phyloP scores from a whole-genome alignment of 2,888 invertebrate species.

The Exephanes ischioxanthus region DNA sequence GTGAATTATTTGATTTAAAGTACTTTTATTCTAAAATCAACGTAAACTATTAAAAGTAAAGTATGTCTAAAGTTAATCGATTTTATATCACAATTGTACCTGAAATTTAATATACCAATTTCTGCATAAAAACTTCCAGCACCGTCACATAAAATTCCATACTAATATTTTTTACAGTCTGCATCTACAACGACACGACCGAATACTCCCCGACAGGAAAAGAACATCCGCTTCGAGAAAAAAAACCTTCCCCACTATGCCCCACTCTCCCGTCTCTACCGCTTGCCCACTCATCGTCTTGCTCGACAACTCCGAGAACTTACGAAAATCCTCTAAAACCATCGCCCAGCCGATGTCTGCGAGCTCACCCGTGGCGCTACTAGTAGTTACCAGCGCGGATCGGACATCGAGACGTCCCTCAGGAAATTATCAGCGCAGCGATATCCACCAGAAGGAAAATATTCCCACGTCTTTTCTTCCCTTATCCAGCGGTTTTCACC shows the following conservation, averaged over 20 bases:
- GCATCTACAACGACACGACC: too few relatives aligned
- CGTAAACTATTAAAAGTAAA: too few relatives aligned
- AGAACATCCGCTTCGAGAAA: too few relatives aligned
- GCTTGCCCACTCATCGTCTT: neutral
- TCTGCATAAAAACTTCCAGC: too few relatives aligned
- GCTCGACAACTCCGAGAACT: neutral
- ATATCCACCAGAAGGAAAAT: conserved; percentile 8
- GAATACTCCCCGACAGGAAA: too few relatives aligned
- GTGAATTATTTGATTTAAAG: too few relatives aligned
- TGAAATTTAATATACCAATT: too few relatives aligned
- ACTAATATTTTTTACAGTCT: neutral
- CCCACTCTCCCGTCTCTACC: neutral
- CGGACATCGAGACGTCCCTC: conserved; percentile 15
- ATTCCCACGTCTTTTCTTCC: conserved; percentile 1
- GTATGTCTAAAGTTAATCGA: neutral
- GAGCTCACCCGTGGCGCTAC: neutral
- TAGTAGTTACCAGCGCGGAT: neutral
- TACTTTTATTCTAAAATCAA: too few relatives aligned
- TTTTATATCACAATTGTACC: too few relatives aligned
- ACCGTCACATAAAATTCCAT: too few relatives aligned
- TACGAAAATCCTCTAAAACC: neutral
- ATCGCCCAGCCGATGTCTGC: neutral
- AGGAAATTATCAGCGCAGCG: conserved; percentile 6
- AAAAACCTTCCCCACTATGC: neutral
- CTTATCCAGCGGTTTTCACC: neutral